phyloP scores from a whole-genome alignment of 2,888 invertebrate species.

The Chaetoderma sp. region DNA sequence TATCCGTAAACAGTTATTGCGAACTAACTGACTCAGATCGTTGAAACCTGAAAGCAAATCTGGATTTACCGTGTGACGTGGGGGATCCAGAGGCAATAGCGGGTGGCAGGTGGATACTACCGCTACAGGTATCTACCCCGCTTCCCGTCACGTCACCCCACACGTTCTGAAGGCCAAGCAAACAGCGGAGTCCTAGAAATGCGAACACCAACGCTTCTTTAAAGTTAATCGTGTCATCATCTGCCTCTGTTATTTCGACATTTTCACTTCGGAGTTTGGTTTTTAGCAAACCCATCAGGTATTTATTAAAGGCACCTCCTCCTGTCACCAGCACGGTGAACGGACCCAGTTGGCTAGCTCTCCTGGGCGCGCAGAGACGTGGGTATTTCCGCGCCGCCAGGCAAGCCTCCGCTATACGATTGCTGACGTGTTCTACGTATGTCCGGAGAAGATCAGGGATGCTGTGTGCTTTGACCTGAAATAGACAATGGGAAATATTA shows the following conservation, averaged over 20 bases:
- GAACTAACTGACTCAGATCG: no score
- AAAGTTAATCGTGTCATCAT: conserved; percentile 55
- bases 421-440: conserved; percentile 54
- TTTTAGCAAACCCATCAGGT: conserved; percentile 44
- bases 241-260: conserved; percentile 39
- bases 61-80: no score
- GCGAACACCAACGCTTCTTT: conserved; percentile 63
- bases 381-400: conserved; percentile 14
- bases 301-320: conserved; percentile 61
- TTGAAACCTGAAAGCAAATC: no score
- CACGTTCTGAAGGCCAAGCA: conserved; percentile 56
- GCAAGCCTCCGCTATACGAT: conserved; percentile 46
- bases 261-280: conserved; percentile 38
- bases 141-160: conserved; percentile 54
- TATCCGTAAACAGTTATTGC: no score
- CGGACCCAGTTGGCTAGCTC: background rate
- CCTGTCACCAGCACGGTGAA: conserved; percentile 56
- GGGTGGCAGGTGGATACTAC: conserved; percentile 58
- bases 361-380: background rate
- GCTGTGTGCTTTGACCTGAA: conserved; percentile 27
- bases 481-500: background rate
- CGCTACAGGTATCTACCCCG: conserved; percentile 48
- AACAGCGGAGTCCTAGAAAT: conserved; percentile 58
- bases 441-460: conserved; percentile 54
- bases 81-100: no score